phyloP scores from a whole-genome alignment of 2,113 vertebrate species.

The Ranitomeya variabilis region DNA sequence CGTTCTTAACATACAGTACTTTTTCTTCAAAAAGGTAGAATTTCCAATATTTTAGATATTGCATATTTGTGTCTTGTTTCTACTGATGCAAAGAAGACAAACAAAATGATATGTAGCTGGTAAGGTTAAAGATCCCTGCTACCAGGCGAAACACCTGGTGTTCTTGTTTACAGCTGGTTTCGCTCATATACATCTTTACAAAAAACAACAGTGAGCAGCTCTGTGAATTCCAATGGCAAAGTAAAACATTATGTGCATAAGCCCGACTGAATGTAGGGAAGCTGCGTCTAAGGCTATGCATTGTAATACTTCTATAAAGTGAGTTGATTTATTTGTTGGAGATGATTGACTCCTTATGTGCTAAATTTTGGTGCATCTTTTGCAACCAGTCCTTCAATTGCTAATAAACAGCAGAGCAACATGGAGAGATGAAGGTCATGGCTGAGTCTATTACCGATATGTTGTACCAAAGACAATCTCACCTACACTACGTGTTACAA shows the following conservation, averaged over 20 bases:
- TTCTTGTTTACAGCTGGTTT: constrained; percentile 39
- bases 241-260: background rate
- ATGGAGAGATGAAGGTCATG: background rate
- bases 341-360: background rate
- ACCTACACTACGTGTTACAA: background rate
- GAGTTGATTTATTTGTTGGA: background rate
- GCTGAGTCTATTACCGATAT: background rate
- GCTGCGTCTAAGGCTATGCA: background rate
- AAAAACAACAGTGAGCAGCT: constrained; percentile 10
- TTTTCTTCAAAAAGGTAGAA: no score
- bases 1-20: no score
- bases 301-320: background rate
- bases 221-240: constrained; percentile 20
- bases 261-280: background rate
- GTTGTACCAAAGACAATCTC: background rate
- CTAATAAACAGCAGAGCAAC: background rate
- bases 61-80: background rate
- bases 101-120: constrained; percentile 39
- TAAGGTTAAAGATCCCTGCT: constrained; percentile 28
- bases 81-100: constrained; percentile 61
- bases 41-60: no score
- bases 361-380: background rate
- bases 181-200: background rate
- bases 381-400: background rate
- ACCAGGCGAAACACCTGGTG: constrained; percentile 49